Percentiles rank a stretch among this genome's conserved stretches.
Evolutionary conservation across 2,113 vertebrate species (phyloP).

Genomic region (Microcebus tavaratra): DNA sequence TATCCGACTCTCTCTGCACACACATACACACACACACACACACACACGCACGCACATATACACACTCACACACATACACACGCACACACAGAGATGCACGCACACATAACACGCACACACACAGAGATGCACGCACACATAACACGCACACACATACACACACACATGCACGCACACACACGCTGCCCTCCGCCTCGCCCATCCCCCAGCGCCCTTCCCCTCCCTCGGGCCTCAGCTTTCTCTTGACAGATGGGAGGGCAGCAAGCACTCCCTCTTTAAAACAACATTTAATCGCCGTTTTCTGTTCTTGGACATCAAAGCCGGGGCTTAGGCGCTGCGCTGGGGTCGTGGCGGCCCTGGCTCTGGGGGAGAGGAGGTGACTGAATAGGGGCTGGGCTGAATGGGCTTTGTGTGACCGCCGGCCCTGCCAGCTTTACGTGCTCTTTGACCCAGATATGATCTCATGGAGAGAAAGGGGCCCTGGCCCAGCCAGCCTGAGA

Average conservation of each 20-base stretch:
- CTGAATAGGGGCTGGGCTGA: conserved; percentile 83
- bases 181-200: background rate
- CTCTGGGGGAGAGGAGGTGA: conserved; percentile 76
- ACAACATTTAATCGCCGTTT: conserved; percentile 80
- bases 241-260: conserved; percentile 78
- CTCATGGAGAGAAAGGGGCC: conserved; percentile 86
- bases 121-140: too few relatives aligned
- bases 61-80: background rate
- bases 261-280: conserved; percentile 75
- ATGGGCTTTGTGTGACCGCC: conserved; percentile 85
- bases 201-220: background rate
- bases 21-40: background rate
- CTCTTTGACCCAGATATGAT: conserved; percentile 93
- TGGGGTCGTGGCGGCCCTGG: conserved; percentile 57
- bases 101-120: background rate
- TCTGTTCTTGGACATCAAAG: conserved; percentile 80
- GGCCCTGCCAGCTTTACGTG: conserved; percentile 85
- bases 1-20: background rate
- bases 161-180: background rate
- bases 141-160: background rate
- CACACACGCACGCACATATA: background rate
- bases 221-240: conserved; percentile 58
- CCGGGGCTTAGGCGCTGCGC: conserved; percentile 74
- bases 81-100: background rate
- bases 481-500: conserved; percentile 80